Base-by-base conservation (phyloP, 2,888 invertebrate species). In the Balanococcus diminutus region DNA sequence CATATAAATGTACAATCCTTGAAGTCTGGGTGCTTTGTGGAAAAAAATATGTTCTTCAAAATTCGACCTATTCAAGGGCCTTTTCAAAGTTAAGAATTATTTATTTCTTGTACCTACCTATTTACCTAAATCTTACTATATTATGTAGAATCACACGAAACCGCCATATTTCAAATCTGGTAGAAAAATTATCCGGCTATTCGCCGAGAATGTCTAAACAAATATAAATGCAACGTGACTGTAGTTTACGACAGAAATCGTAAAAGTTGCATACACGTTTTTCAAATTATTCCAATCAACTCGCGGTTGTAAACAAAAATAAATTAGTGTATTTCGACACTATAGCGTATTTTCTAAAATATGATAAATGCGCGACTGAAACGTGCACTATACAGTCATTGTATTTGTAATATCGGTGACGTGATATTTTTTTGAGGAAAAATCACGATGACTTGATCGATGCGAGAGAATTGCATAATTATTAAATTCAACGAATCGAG, bases 21-120 rank as follows among this genome's bases (percentile, higher is more conserved):
- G 67, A 67, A 28, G 67, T 67, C 67, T 14, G 28, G 28, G 67
- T 6, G 67, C 67, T 67, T 67, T 67, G 31, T 67, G 28, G 28
- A 67, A 67, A 67, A 67, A 67, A 67, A 67, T 14, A 28, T 28
- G 67, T 67, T 67, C 67, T 67, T 67, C 67, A 67, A 67, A 25
- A 67, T 67, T 67, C 67, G 67, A 67, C 67, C 67, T 67, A 67
- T 67, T 67, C 67, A 67, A 67, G 67, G 67, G 67, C 67, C 28
- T 28, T 67, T 14, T 16, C 14, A 31, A 67, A 67, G 61, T 67
- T 28, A 3, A n/a, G 19, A 4, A 0, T 56, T 56, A 14, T 67
- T 67, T 16, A 3, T 67, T 16, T 25, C 28, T 28, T n/a, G n/a
- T n/a, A n/a, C n/a, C n/a, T n/a, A n/a, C n/a, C n/a, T n/a, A n/a